Percentiles rank a stretch among this genome's conserved stretches.
These are phyloP conservation scores for Percopsis transmontana DNA, from an alignment of 2,113 vertebrate species.

Conservation along the genomic window DNA sequence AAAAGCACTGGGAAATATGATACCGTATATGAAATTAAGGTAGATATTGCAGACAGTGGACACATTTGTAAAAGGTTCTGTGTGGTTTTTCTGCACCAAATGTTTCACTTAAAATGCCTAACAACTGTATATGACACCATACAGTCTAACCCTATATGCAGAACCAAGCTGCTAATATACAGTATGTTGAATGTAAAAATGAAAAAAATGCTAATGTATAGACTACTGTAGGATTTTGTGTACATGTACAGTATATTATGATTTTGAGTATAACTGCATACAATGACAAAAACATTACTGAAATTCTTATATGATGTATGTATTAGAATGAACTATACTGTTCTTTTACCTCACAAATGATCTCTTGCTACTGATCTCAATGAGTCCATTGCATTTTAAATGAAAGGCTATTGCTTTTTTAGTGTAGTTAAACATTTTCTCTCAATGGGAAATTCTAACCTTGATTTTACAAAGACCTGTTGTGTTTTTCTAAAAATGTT, in stretches of 20 bases:
- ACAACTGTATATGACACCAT: conserved; percentile 15
- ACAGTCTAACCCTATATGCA: conserved; percentile 1
- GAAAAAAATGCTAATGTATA: conserved; percentile 1
- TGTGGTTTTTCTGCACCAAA: conserved; percentile 27
- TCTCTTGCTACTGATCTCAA: neutral
- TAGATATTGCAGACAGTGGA: neutral
- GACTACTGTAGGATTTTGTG: neutral
- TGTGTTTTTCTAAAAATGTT: conserved; percentile 1
- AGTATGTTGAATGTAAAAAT: neutral
- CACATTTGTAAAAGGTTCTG: conserved; percentile 28
- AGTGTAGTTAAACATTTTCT: neutral
- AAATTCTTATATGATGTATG: neutral
- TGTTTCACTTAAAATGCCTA: conserved; percentile 15
- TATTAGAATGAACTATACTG: neutral
- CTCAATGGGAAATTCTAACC: neutral
- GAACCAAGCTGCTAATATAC: neutral
- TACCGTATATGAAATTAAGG: neutral
- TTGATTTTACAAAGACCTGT: conserved; percentile 24
- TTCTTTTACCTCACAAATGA: conserved; percentile 2
- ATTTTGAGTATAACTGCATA: neutral
- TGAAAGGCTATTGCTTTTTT: neutral
- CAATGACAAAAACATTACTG: conserved; percentile 16
- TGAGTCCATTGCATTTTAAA: conserved; percentile 28
- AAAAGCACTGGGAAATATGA: conserved; percentile 6
- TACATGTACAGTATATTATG: neutral